Evolutionary conservation across 2,113 vertebrate genomes (phyloP).

Genomic region (Montifringilla adamsi): DNA sequence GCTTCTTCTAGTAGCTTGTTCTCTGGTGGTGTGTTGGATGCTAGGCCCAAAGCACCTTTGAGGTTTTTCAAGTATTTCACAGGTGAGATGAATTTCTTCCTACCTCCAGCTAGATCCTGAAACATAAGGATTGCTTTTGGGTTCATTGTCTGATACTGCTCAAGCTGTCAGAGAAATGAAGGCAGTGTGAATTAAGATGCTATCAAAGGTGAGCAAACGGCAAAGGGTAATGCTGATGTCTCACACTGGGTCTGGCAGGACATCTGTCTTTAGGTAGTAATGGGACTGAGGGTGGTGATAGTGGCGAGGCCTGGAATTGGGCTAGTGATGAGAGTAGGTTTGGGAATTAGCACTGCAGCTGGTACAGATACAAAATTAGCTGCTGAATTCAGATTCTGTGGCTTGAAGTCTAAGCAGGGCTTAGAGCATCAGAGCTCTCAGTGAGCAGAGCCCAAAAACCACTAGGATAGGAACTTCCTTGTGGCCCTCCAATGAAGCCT

Average conservation of each 20-base stretch:
- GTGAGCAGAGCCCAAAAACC: neutral
- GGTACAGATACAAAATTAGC: neutral
- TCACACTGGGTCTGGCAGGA: neutral
- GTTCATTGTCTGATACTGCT: neutral
- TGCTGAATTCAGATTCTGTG: neutral
- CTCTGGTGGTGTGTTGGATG: neutral
- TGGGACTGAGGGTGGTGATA: neutral
- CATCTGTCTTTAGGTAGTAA: neutral
- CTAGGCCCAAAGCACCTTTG: neutral
- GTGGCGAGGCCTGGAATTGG: neutral
- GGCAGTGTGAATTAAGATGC: neutral
- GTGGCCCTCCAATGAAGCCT: neutral
- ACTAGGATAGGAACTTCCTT: neutral
- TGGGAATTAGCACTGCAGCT: neutral
- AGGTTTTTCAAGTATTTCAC: neutral
- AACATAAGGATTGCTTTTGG: neutral
- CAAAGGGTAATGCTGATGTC: neutral
- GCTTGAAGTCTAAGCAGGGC: neutral
- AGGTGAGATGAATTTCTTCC: neutral
- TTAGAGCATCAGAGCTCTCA: neutral
- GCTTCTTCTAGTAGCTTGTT: neutral
- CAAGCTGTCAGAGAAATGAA: neutral
- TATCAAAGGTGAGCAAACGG: neutral
- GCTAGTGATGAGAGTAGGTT: neutral
- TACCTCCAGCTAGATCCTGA: neutral